A percentile compares a stretch with the other conserved stretches of the same genome.
phyloP scores from a whole-genome alignment of 2,113 vertebrate species.

The Isichthys henryi region DNA sequence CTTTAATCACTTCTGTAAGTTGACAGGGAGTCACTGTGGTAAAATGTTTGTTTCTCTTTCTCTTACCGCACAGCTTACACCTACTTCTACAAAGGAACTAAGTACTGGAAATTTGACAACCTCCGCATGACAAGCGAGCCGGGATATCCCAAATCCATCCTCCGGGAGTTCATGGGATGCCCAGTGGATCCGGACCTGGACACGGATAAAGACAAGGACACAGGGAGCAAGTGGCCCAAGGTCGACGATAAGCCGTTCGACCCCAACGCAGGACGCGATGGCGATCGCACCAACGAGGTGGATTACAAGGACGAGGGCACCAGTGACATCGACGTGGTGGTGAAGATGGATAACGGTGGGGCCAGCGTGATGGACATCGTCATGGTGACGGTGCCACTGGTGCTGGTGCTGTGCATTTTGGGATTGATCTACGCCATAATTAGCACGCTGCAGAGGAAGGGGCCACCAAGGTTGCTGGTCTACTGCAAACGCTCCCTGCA shows the following conservation, averaged over 20 bases:
- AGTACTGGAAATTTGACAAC: conserved; percentile 98
- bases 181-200: conserved; percentile 57
- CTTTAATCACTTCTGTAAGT: not conserved
- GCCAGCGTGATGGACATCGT: conserved; percentile 80
- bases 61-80: conserved; percentile 69
- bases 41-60: not conserved
- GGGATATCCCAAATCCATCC: conserved; percentile 90
- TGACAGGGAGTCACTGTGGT: not conserved
- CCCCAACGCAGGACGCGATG: conserved; percentile 51
- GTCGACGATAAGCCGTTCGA: conserved; percentile 71
- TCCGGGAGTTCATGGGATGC: conserved; percentile 94
- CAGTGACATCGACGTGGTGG: conserved; percentile 78
- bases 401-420: conserved; percentile 85
- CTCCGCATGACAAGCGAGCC: conserved; percentile 88
- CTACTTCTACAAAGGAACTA: conserved; percentile 88
- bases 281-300: conserved; percentile 33
- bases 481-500: conserved; percentile 96
- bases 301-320: conserved; percentile 42
- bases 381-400: conserved; percentile 80
- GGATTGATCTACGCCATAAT: conserved; percentile 83
- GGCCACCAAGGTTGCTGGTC: conserved; percentile 76
- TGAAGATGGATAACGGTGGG: conserved; percentile 82
- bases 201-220: conserved; percentile 47
- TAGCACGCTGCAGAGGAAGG: conserved; percentile 90
- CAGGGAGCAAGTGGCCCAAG: conserved; percentile 64